Evolutionary conservation across 2,113 vertebrate species (phyloP), one percentile per base, ranked within the genome.

Genomic region (Heteronetta atricapilla): DNA sequence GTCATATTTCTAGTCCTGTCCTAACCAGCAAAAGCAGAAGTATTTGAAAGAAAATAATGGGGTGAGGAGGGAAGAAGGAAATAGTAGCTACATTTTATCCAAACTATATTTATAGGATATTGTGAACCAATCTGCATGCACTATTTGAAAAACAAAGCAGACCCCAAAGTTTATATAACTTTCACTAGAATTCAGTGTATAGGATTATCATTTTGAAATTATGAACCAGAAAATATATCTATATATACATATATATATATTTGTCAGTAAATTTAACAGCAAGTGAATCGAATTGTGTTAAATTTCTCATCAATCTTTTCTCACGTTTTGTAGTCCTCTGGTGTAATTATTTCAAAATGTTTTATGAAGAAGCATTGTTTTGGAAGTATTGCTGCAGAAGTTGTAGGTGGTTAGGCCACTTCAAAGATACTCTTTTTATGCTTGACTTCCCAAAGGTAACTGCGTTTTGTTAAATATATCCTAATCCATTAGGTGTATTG

Each of bases 21-120:
- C 31, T 62, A 81, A n/a, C 50, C 66, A 75, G 34, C 16, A 86
- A 89, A 95, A 95, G 95, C 68, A 89, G 96, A 95, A 94, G 74
- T 72, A 50, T 72, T 48, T 63, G 34, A 79, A 94, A 90, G 18
- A 78, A 88, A 75, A 75, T 82, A 52, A 13, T 42, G 20, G 21
- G 15, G 53, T 59, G 36, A 64, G 6, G 29, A 36, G 8, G 3
- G 50, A 26, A 62, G 69, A 81, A 78, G 62, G 78, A 92, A 92
- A 90, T 44, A 28, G 33, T 62, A 68, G 29, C 34, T 72, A 11
- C 10, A 1, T 53, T 77, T 89, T 91, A 86, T 73, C 69, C 29
- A 9, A 31, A 31, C 31, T 77, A 22, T 9, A 13, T 34, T 46
- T 72, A 46, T 64, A 64, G 63, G 72, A 62, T 11, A 55, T 29